A percentile compares a stretch with the other conserved stretches of the same genome.
Conservation (phyloP, 2,113 vertebrate genomes). For the Scortum barcoo region DNA sequence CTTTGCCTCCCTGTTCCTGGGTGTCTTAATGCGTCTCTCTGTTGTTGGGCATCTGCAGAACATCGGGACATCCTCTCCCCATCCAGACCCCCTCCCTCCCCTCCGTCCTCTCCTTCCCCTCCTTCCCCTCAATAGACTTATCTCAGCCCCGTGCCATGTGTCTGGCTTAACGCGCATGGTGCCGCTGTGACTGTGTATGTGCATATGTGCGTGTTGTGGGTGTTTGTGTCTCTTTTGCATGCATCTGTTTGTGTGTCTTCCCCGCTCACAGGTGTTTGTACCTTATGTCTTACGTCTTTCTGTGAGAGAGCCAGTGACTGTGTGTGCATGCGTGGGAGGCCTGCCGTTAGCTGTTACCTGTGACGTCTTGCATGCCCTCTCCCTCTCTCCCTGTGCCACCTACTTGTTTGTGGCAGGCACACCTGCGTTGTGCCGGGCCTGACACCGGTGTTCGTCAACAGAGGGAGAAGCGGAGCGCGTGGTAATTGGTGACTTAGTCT, state of each 20-base stretch:
- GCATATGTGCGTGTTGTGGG: constrained; percentile 39
- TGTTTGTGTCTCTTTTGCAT: constrained; percentile 44
- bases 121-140: constrained; percentile 60
- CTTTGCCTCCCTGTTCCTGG: constrained; percentile 50
- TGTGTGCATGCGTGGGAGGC: constrained; percentile 68
- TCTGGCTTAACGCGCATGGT: constrained; percentile 38
- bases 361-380: constrained; percentile 69
- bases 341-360: constrained; percentile 70
- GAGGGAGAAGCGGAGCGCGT: constrained; percentile 67
- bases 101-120: background rate
- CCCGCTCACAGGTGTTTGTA: constrained; percentile 68
- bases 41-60: constrained; percentile 68
- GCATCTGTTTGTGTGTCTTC: constrained; percentile 55
- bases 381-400: constrained; percentile 68
- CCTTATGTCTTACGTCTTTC: constrained; percentile 67
- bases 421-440: constrained; percentile 66
- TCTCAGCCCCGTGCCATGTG: constrained; percentile 59
- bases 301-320: constrained; percentile 23
- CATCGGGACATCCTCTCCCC: constrained; percentile 44
- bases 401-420: constrained; percentile 81
- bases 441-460: constrained; percentile 79
- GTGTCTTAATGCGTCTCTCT: constrained; percentile 69
- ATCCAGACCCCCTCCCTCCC: background rate
- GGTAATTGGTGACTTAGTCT: constrained; percentile 82
- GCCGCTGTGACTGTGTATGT: constrained; percentile 10